These are phyloP conservation scores for Patella vulgata DNA, from an alignment of 1,140 invertebrate genomes.

Conservation along the genomic window DNA sequence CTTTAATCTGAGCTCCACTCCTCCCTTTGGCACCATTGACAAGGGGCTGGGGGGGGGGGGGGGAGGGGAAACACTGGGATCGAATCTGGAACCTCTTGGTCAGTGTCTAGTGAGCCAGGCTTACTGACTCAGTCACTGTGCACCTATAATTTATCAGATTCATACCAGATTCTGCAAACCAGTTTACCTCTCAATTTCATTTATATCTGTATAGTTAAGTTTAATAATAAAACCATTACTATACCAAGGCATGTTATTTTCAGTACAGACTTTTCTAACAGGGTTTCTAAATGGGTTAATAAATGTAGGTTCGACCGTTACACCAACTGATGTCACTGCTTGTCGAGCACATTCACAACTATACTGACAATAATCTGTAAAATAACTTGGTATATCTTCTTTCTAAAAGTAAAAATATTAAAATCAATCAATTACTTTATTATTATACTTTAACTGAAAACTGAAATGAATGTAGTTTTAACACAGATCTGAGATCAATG, in stretches of 20 bases:
- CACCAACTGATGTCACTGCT: slow-evolving; percentile 19
- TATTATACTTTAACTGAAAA: slow-evolving; percentile 1
- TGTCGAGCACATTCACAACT: slow-evolving; percentile 35
- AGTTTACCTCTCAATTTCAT: no score
- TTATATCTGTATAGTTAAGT: slow-evolving; percentile 3
- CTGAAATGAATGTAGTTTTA: not conserved
- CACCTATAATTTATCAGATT: no score
- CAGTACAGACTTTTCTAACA: slow-evolving; percentile 34
- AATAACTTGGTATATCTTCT: slow-evolving; percentile 40
- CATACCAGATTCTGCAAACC: no score
- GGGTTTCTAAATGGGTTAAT: slow-evolving; percentile 54
- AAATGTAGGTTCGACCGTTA: slow-evolving; percentile 27
- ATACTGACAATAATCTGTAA: slow-evolving; percentile 55
- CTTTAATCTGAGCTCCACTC: no score
- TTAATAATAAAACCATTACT: slow-evolving; percentile 46
- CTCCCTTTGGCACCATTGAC: no score
- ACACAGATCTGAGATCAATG: not conserved
- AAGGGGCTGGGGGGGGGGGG: no score
- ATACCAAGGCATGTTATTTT: slow-evolving; percentile 50
- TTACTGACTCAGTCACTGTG: no score
- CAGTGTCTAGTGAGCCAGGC: no score
- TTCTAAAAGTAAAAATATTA: slow-evolving; percentile 34
- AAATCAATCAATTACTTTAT: not conserved
- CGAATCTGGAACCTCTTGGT: no score
- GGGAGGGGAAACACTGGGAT: no score